Base-by-base conservation (phyloP, 2,113 vertebrate species). In the Gymnarchus niloticus region DNA sequence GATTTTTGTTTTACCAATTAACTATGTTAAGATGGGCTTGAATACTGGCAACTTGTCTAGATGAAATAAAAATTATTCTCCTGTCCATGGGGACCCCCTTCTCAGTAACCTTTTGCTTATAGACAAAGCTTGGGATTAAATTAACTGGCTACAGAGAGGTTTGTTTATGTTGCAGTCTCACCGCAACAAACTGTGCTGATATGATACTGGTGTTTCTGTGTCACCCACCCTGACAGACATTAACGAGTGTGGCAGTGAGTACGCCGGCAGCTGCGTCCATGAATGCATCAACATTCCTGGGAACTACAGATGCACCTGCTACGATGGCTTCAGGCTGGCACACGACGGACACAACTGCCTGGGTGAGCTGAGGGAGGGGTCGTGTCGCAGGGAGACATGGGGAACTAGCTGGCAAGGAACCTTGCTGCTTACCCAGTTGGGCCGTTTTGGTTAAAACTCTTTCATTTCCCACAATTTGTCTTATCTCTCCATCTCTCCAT, bases 231-330 rank as follows among this genome's bases (percentile, higher is more conserved):
- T 1, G n/a, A 0, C 94, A 99, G 98, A 99, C 0, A 96, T 99
- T 0, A 97, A 99, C 0, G 98, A 99, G 90, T 99, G 98, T 0
- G 96, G 95, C 7, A 95, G 95, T 4, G 97, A 98, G 0, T 97
- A 98, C 92, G 98, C 96, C 0, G 97, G 97, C 0, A 97, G 98
- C 86, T 99, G 98, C 0, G 98, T 99, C 85, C 98, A 99, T 0
- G 98, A 99, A 88, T 99, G 98, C 54, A 97, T 98, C 91, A 99
- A 99, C 93, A 99, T 99, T 90, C 97, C 97, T 0, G 98, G 98
- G 73, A 99, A 99, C 91, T 99, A 99, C 92, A 95, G 97, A 85
- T 99, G 98, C 86, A 99, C 96, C 84, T 99, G 98, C 92, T 99
- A 98, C 2, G 97, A 99, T 0, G 98, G 98, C 86, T 99, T 99